Conservation (phyloP, 2,113 vertebrate genomes). For the Andinoacara biseriatus region DNA sequence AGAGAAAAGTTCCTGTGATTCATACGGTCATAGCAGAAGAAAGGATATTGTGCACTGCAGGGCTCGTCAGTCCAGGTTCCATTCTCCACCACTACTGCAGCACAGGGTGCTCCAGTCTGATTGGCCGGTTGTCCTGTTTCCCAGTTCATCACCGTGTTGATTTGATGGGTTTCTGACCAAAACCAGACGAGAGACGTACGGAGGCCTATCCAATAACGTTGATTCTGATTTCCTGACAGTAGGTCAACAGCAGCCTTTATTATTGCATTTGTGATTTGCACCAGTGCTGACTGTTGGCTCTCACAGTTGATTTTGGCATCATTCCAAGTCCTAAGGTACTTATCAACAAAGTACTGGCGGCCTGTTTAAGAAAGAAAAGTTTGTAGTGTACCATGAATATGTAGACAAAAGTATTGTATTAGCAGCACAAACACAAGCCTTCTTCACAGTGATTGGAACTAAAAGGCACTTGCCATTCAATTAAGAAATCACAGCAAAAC, state of each 20-base stretch:
- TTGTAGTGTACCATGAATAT: not conserved
- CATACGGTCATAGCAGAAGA: conserved; percentile 11
- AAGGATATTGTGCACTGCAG: not conserved
- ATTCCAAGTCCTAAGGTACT: not conserved
- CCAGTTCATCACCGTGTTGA: not conserved
- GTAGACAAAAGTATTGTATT: too few relatives aligned
- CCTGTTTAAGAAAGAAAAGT: not conserved
- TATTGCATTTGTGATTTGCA: not conserved
- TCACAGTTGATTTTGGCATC: not conserved
- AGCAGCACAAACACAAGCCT: too few relatives aligned
- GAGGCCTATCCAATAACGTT: conserved; percentile 18
- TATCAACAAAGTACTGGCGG: accelerated
- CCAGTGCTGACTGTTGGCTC: accelerated
- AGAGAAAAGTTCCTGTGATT: not conserved
- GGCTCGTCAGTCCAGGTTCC: conserved; percentile 5
- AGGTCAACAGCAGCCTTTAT: not conserved
- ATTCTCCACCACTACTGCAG: not conserved
- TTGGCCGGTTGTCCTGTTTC: not conserved
- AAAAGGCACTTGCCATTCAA: too few relatives aligned
- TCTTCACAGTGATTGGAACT: too few relatives aligned
- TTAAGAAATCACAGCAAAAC: too few relatives aligned
- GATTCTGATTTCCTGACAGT: accelerated
- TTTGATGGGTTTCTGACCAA: not conserved
- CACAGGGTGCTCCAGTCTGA: not conserved
- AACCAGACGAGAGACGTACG: accelerated